Evolutionary conservation across 2,797 vertebrate genomes (phyloP), one percentile per base, ranked within the genome.

Genomic region (Novumbra hubbsi): DNA sequence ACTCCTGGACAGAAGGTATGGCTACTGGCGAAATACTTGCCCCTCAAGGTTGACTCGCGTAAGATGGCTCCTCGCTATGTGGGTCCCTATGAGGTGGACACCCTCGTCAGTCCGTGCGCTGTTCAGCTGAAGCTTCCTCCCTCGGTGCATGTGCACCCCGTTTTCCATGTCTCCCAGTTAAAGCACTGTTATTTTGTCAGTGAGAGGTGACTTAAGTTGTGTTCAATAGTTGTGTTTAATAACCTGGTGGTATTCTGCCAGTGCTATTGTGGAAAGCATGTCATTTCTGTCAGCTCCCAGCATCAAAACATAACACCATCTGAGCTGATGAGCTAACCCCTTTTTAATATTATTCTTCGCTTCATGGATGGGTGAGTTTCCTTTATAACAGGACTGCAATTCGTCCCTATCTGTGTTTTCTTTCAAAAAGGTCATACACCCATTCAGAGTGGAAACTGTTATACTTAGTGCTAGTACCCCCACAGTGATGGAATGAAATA

Each of bases 221-320:
- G 30, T 24, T 62, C 21, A 48, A 70, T 68, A 73, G 50, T 52
- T 2, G 24, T 12, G 57, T 64, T 68, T 17, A 77, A 69, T 38
- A 38, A 38, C 34, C 38, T 15, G 65, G 45, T 64, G 27, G 57
- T 52, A 21, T 62, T 49, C 15, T 73, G 45, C 63, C 34, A 6
- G 21, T 30, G 27, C 68, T 27, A 55, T 71, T 71, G 62, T 71
- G n/a, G 49, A 74, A 71, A 72, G 63, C 15, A 7, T 71, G 62
- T 74, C n/a, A n/a, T n/a, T n/a, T n/a, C n/a, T n/a, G n/a, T 74
- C 67, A 60, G 52, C 50, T 38, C 34, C 64, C 32, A 67, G 28
- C 55, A 62, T 65, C n/a, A 28, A 74, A 73, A 55, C 52, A 45
- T 21, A 24, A 49, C 67, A 38, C 7, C 27, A 12, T 19, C 21